These are phyloP conservation scores for Botia kubotai DNA, from an alignment of 2,797 vertebrate genomes.

Conservation along the genomic window DNA sequence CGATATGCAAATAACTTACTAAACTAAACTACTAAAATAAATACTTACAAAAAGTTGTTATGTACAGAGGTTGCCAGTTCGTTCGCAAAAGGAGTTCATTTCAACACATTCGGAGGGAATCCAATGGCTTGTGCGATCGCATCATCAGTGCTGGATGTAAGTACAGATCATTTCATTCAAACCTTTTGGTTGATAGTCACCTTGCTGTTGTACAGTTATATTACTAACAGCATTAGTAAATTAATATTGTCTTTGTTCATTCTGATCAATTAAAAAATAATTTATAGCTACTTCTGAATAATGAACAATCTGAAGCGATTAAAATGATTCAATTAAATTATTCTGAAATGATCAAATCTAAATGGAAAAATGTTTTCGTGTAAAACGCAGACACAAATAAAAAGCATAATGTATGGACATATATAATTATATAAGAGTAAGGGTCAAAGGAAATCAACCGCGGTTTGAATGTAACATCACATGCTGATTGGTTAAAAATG, in stretches of 20 bases:
- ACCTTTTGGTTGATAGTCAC: background rate
- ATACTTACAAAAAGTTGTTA: background rate
- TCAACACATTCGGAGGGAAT: constrained; percentile 93
- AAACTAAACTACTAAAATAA: background rate
- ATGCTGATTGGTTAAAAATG: too few species aligned
- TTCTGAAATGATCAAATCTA: too few species aligned
- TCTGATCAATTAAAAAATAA: too few species aligned
- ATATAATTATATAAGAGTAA: too few species aligned
- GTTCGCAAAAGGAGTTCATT: constrained; percentile 79
- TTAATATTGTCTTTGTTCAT: background rate
- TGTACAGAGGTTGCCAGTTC: constrained; percentile 86
- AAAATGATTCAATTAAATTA: too few species aligned
- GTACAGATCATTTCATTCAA: constrained; percentile 24
- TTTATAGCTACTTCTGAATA: too few species aligned
- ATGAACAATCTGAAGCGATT: too few species aligned
- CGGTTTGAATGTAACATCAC: too few species aligned
- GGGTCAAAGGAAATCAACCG: too few species aligned
- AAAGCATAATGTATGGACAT: too few species aligned
- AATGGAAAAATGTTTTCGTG: too few species aligned
- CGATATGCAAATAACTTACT: background rate
- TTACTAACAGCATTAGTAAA: background rate
- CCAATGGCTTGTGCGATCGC: constrained; percentile 85
- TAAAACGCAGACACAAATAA: too few species aligned
- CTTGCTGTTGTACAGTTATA: background rate
- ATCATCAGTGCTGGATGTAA: constrained; percentile 90